Conservation (phyloP, 1,140 invertebrate species). For the Hestina assimilis region DNA sequence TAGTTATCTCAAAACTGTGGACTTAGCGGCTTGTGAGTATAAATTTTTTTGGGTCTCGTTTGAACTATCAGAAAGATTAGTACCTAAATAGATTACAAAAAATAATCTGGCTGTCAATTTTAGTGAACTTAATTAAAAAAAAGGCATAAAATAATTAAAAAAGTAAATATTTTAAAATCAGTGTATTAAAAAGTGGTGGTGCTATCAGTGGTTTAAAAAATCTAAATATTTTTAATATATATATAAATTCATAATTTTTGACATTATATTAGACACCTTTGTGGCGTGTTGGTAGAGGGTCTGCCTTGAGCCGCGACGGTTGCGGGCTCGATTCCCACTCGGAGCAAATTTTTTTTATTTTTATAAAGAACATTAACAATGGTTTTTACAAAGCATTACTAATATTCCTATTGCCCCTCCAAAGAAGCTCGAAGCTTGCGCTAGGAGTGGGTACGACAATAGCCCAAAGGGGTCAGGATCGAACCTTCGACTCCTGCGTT, state of each 20-base stretch:
- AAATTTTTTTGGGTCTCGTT: not conserved
- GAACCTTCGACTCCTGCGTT: no score
- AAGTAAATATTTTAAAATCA: not conserved
- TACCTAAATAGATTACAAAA: not conserved
- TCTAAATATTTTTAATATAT: not conserved
- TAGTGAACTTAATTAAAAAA: not conserved
- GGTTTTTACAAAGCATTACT: no score
- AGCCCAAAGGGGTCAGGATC: no score
- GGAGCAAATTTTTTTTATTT: not conserved
- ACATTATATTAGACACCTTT: not conserved
- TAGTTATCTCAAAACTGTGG: not conserved
- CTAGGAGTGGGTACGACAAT: no score
- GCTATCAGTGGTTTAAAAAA: not conserved
- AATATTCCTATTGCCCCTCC: no score
- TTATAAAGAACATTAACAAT: no score
- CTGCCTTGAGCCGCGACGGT: no score
- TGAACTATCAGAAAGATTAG: not conserved
- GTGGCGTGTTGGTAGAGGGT: not conserved
- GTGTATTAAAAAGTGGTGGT: not conserved
- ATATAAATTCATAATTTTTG: not conserved
- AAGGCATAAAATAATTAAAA: not conserved
- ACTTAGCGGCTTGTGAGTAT: no score
- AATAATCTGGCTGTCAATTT: not conserved
- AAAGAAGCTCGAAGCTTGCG: no score
- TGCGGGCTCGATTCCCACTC: no score